Evolutionary conservation across 2,797 vertebrate genomes (phyloP), one percentile per base, ranked within the genome.

Genomic region (Catamblyrhynchus diadema): DNA sequence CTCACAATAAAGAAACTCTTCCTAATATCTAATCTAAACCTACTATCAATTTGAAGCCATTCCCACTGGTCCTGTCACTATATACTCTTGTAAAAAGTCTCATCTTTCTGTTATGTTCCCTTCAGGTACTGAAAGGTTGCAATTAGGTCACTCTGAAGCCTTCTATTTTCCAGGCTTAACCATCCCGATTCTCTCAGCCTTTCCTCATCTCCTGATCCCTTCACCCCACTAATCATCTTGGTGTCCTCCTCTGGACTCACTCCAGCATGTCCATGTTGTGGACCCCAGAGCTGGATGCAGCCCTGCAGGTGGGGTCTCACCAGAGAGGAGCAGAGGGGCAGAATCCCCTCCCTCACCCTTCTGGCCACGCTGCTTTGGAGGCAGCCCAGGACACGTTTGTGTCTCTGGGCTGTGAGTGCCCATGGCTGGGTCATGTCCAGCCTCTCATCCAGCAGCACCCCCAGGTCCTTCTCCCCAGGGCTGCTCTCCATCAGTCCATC

Each of bases 401-500:
- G 27, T 44, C 21, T 37, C 59, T 57, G 74, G 37, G 32, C 57
- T 64, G 19, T 2, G 28, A 85, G 33, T 30, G 24, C 72, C 0
- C 54, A 64, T 14, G 3, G 32, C 48, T 35, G 50, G 50, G 10
- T 42, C 50, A 44, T 17, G 35, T 42, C 32, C 74, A 64, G 19
- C 22, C 32, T 42, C 59, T 4, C 23, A 23, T 2, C 37, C 44
- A 57, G 10, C 37, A 57, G 42, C 27, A 71, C 5, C 7, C 6
- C 15, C 19, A 14, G 2, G 2, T 12, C 13, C 51, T 50, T 72
- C 28, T 37, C 2, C 2, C 1, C 27, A 44, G 2, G 27, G 13
- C 44, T 50, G 32, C 19, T 57, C 50, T 37, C 0, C 0, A 44
- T 50, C 66, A n/a, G 20, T 5, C 28, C 51, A n/a, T 57, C 16